These are phyloP conservation scores for Eurypyga helias DNA, from an alignment of 2,113 vertebrate genomes.

Conservation along the genomic window DNA sequence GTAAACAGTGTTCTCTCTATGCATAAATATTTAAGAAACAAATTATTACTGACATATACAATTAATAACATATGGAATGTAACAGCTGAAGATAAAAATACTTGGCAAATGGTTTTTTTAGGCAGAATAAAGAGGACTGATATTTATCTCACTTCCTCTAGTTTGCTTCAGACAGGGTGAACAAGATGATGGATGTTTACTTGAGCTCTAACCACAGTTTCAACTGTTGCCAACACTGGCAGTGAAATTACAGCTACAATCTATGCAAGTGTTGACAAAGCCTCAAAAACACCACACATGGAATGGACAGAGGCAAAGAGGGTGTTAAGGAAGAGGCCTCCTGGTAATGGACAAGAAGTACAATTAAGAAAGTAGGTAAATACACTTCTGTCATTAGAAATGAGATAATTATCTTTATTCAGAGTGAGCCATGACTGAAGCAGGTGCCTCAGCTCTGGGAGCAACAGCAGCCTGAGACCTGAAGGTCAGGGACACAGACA, in stretches of 20 bases:
- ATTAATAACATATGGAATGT: not conserved
- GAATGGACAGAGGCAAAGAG: not conserved
- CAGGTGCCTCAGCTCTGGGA: not conserved
- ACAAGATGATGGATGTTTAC: not conserved
- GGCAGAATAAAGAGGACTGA: not conserved
- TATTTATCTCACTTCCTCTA: not conserved
- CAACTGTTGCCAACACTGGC: not conserved
- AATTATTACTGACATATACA: not conserved
- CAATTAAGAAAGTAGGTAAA: not conserved
- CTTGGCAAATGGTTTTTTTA: not conserved
- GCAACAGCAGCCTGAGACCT: not conserved
- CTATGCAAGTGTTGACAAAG: not conserved
- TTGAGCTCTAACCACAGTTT: not conserved
- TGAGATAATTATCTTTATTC: not conserved
- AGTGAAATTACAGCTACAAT: not conserved
- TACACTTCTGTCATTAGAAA: not conserved
- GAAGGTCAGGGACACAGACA: not conserved
- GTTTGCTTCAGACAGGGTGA: not conserved
- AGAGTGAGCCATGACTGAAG: not conserved
- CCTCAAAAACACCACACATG: not conserved
- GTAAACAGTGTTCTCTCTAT: not conserved
- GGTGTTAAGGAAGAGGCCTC: not conserved
- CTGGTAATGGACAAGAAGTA: not conserved
- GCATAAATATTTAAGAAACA: not conserved
- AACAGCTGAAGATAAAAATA: not conserved